Percentiles rank a stretch among this genome's conserved stretches.
These are phyloP conservation scores for Siniperca obscura DNA, from an alignment of 2,797 vertebrate genomes.

Conservation along the genomic window DNA sequence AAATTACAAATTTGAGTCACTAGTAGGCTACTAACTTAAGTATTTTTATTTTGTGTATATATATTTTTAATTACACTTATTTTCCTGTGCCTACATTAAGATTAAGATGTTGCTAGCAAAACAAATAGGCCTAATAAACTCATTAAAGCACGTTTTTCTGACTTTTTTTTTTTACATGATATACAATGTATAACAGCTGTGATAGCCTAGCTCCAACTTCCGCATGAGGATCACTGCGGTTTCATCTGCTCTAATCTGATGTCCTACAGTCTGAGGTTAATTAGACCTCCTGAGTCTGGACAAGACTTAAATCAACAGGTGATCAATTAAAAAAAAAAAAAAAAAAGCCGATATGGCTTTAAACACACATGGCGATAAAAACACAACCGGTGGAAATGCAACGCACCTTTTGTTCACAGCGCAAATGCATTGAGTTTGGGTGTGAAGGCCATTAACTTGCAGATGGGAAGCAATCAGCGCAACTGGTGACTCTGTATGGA, in stretches of 20 bases:
- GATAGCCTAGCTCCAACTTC: neutral
- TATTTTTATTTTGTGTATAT: too few species aligned
- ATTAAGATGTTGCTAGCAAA: neutral
- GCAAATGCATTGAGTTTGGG: neutral
- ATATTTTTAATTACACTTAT: neutral
- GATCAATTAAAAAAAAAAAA: conserved; percentile 15
- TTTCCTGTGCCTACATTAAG: neutral
- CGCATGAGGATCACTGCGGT: neutral
- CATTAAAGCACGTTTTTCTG: neutral
- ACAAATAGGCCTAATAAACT: too few species aligned
- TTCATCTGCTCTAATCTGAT: neutral
- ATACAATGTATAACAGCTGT: neutral
- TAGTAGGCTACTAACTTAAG: too few species aligned
- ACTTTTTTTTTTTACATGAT: neutral
- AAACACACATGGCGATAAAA: neutral
- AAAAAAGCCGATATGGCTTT: neutral
- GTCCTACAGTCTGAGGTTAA: neutral
- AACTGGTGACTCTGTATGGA: neutral
- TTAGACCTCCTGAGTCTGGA: conserved; percentile 11
- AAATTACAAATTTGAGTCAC: too few species aligned
- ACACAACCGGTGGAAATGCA: conserved; percentile 7
- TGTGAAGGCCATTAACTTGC: conserved; percentile 22
- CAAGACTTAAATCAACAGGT: conserved; percentile 23
- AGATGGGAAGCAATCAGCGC: conserved; percentile 15
- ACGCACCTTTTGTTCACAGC: conserved; percentile 21